Base-by-base conservation (phyloP, 2,113 vertebrate species). In the Nycticorax nycticorax region DNA sequence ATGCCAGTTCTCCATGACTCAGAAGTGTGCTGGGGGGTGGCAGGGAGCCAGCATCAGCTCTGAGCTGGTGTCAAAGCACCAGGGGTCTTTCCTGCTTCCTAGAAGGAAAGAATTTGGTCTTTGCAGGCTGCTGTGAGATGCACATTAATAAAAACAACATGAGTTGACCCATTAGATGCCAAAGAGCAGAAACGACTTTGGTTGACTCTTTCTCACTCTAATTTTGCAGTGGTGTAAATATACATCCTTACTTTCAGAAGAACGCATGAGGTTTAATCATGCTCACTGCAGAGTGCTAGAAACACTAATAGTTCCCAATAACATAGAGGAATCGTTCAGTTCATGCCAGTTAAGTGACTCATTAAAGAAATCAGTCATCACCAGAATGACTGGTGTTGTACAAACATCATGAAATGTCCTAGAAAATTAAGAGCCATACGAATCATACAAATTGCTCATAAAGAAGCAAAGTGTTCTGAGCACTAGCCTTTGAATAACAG, bases 361-460 rank as follows among this genome's bases (percentile, higher is more conserved):
- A 85, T 53, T 64, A 69, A 76, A 81, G 88, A 95, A 96, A 79
- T 11, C 0, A 0, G 63, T 76, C 67, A 71, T 67, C 0, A 0
- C 32, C 59, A 45, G 56, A 91, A 73, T 9, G n/a, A 52, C 83
- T 0, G 0, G 9, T 95, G 66, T 91, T 80, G 85, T 91, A 88
- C 71, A 97, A 93, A 96, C 96, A 88, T 95, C 85, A 88, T 82
- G 88, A 97, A 96, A 85, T 88, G 93, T 92, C 90, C 93, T 50
- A 75, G 84, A 63, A 92, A 91, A 57, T 27, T 33, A 52, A 75
- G 43, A 92, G 30, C 24, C 4, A 19, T 35, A 43, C 0, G 2
- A 81, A 89, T 88, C 82, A 75, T 86, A 73, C 6, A 1, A 80
- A 83, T 92, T 57, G 15, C 43, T 88, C 84, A 68, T 52, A 93